A percentile compares a stretch with the other conserved stretches of the same genome.
phyloP scores from a whole-genome alignment of 2,113 vertebrate species.

The Carlito syrichta region DNA sequence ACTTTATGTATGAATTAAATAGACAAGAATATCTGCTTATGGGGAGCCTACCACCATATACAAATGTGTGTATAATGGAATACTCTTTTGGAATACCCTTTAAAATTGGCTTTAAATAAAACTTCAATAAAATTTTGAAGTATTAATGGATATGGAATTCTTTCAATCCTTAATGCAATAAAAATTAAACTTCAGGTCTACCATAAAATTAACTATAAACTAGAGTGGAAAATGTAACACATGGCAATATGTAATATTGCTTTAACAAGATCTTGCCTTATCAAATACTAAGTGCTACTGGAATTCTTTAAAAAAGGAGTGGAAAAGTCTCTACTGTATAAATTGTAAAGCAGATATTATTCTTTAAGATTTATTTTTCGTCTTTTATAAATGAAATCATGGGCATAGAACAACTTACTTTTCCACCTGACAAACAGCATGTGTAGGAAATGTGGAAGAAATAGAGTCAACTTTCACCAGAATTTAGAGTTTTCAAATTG shows the following conservation, averaged over 20 bases:
- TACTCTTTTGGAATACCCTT: neutral
- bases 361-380: neutral
- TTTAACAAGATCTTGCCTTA: neutral
- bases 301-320: neutral
- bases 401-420: neutral
- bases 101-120: neutral
- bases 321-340: neutral
- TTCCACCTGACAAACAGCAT: neutral
- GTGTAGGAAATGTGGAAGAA: neutral
- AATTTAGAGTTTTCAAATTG: neutral
- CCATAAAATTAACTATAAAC: neutral
- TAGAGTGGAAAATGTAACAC: neutral
- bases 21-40: neutral
- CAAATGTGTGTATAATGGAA: neutral
- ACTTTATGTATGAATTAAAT: neutral
- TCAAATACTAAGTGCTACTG: neutral
- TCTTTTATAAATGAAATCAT: neutral
- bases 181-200: neutral
- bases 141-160: neutral
- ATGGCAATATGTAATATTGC: neutral
- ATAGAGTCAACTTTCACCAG: neutral
- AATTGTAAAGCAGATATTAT: neutral
- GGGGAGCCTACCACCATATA: neutral
- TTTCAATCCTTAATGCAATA: neutral
- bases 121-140: neutral